Base-by-base conservation (phyloP, 1,140 invertebrate genomes). In the Heliconius congener region DNA sequence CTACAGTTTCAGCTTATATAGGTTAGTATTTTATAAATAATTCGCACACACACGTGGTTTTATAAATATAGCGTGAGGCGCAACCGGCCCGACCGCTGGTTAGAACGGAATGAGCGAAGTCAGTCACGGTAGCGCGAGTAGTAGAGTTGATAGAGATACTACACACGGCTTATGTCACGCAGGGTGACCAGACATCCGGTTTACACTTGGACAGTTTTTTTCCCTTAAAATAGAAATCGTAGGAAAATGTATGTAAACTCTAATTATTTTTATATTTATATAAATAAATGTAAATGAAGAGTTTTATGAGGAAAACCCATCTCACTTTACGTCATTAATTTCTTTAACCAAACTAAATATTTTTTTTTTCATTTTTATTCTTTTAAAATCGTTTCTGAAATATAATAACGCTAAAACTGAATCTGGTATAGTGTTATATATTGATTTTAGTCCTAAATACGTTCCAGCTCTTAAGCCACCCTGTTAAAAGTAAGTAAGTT, bases 21-120 rank as follows among this genome's bases (percentile, higher is more conserved):
- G 57, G 57, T 60, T 60, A 60, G 19, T 23, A 66, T 66, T n/a
- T 66, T 66, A 66, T 66, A n/a, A 30, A 66, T 66, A 66, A 66
- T 66, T 30, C 3, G 27, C 60, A 66, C 60, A 30, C 8, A 9
- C 60, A 66, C 60, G 60, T 66, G 60, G n/a, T 66, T 30, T 66
- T 30, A 11, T 60, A 66, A 66, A 66, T 27, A 66, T 13, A 66
- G 27, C 27, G 60, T n/a, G 27, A 66, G 60, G 60, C 60, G n/a
- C 60, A 3, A 30, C 60, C 60, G 60, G 60, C 60, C 60, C 11
- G 23, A 30, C 8, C 60, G 60, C 60, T 66, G 60, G 27, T 16
- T 27, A 5, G 27, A 30, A 30, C 60, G 27, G 23, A 66, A 30
- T 66, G 60, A 66, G 55, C 55, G 5, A 27, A 23, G 55, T 57